Evolutionary conservation across 2,113 vertebrate species (phyloP), one percentile per base, ranked within the genome.

Genomic region (Tor tambroides): DNA sequence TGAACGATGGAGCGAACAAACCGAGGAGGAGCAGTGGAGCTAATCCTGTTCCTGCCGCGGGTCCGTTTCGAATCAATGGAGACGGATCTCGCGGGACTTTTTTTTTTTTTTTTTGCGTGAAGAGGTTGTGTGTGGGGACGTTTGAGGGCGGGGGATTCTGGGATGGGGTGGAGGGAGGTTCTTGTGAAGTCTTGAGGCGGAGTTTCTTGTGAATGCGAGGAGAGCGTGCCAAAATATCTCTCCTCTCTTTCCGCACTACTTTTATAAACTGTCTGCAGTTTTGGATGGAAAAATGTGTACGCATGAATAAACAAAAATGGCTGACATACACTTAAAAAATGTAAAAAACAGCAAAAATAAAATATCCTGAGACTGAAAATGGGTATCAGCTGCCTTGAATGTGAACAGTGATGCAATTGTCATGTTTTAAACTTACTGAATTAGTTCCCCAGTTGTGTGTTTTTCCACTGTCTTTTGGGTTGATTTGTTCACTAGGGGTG

Each of bases 311-410:
- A 75, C n/a, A 54, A 84, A 41, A 74, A 89, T 87, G 67, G 43
- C 65, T 84, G 63, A 86, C 69, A 87, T 59, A 87, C 43, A 92
- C 88, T 83, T 85, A 79, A 86, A 89, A 56, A 80, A 91, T 88
- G 85, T 63, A 74, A 49, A 65, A 21, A 89, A 87, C 87, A 78
- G 61, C 15, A 83, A 81, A 76, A 89, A 91, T 88, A 82, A 86
- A 86, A 89, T 67, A 91, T 88, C 63, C 82, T 90, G 75, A 93
- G 88, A 92, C 91, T 89, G 86, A 90, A 87, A 92, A 84, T 92
- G 87, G 86, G 82, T 91, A 91, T 92, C 92, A 93, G 90, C 91
- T 93, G 91, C 90, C 87, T 91, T 94, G 86, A 93, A 92, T 93
- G 93, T 94, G 92, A 95, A 94, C 30, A 49, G 46, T 49, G 11